Base-by-base conservation (phyloP, 2,797 vertebrate genomes). In the Sciurus vulgaris region DNA sequence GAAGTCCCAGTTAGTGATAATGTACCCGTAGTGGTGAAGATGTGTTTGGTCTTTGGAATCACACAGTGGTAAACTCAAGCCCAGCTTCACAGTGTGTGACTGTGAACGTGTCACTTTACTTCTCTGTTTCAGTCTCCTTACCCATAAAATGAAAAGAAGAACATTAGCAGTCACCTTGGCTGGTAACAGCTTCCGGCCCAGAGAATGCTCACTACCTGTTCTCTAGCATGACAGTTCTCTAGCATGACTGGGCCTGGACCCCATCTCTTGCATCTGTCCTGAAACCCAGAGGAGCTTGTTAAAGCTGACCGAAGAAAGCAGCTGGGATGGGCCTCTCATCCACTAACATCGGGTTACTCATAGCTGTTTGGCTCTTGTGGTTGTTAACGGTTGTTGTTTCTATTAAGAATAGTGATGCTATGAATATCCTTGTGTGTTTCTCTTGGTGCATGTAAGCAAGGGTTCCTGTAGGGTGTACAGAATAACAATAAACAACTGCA, bases 351-450 rank as follows among this genome's bases (percentile, higher is more conserved):
- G 15, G 74, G 84, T 78, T 96, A 92, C 96, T 97, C 94, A 89
- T 65, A 85, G 78, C 61, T 81, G 69, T 95, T 96, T 91, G 96
- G 79, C 83, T 92, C 82, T 79, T 92, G 94, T 89, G 86, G 91
- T 74, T 72, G 51, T 74, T 83, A 47, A 38, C 67, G 77, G 61
- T 49, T 24, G 81, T 76, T 90, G 59, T 84, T 92, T 96, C 92
- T 92, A 87, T 49, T 72, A 63, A 94, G 93, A 93, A 95, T 54
- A 73, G 0, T 3, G 44, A 33, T n/a, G 73, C 87, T 91, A 30
- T 95, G 97, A 96, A 94, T 95, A 96, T 78, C 63, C 54, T 56
- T 77, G 54, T 63, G 44, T 41, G 26, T 86, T 91, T 87, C 72
- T 93, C 81, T 67, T 59, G 72, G 49, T 74, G 30, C 35, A 0